Conservation (phyloP, 2,113 vertebrate species). For the Peromyscus maniculatus region DNA sequence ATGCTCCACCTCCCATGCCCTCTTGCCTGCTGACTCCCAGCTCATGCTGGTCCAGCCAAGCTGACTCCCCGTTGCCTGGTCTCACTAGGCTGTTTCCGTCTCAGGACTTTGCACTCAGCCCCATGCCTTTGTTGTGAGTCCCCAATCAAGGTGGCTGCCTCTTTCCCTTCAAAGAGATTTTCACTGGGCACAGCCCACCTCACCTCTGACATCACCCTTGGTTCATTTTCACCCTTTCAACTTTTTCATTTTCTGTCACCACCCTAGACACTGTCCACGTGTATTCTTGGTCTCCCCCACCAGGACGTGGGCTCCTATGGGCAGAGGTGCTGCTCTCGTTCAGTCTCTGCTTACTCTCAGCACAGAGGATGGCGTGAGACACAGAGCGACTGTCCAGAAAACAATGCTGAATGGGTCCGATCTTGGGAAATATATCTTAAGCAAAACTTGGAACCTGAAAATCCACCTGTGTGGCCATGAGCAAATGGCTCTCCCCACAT, state of each 20-base stretch:
- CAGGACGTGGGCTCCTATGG: not conserved
- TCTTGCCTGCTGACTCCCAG: not conserved
- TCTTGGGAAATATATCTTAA: not conserved
- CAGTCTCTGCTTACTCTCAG: not conserved
- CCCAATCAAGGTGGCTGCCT: not conserved
- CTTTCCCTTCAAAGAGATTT: not conserved
- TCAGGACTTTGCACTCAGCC: too few relatives aligned
- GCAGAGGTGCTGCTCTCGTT: not conserved
- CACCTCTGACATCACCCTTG: not conserved
- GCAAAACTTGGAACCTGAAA: rapidly evolving
- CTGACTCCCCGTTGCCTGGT: rapidly evolving
- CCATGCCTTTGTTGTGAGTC: not conserved
- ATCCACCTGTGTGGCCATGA: not conserved
- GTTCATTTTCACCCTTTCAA: not conserved
- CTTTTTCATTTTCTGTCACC: not conserved
- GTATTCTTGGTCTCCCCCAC: not conserved
- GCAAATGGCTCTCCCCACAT: not conserved
- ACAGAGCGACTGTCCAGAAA: not conserved
- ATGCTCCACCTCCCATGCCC: rapidly evolving
- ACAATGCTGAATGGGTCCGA: not conserved
- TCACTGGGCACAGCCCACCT: not conserved
- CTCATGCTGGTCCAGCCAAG: rapidly evolving
- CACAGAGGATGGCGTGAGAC: not conserved
- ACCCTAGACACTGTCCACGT: not conserved
- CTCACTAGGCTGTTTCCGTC: not conserved